Base-by-base conservation (phyloP, 2,888 invertebrate species). In the Odontocolon sp. region DNA sequence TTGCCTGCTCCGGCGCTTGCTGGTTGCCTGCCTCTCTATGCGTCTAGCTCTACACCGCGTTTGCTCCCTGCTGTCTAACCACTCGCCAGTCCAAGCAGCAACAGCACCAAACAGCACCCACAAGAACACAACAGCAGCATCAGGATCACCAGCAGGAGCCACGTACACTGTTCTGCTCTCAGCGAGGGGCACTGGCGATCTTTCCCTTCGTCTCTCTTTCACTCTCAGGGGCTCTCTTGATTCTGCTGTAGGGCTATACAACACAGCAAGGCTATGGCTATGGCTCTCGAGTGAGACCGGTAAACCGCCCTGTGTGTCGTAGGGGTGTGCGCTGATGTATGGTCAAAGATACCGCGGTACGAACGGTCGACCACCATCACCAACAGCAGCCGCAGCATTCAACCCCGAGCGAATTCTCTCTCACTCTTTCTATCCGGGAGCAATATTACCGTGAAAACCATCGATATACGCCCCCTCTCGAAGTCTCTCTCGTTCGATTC, bases 241-340 rank as follows among this genome's bases (percentile, higher is more conserved):
- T 16, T 64, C 2, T 38, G 26, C 47, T 9, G 40, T 59, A 59
- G 18, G 40, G 4, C 6, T 26, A 33, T 68, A 50, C 40, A 33
- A 42, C 28, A 42, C 18, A 47, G 9, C 40, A 26, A 38, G 18
- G 54, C 59, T 59, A 47, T 42, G 47, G 31, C 42, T 69, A 61
- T 40, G 63, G 54, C 63, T 68, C 72, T 64, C 52, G 36, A 67
- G 71, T 57, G 74, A 38, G 73, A 42, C 69, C 66, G 72, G 76
- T 72, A 72, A 77, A 77, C 71, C 71, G 67, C 76, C 76, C 70
- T 56, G 61, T 73, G 73, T 69, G 61, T 67, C 52, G 54, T 42
- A 50, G 80, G 81, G 81, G 64, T 79, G 75, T 70, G 75, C 73
- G 72, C 68, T 81, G 81, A 81, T 81, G 77, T 80, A 81, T 81